A percentile compares a stretch with the other conserved stretches of the same genome.
Evolutionary conservation across 2,797 vertebrate genomes (phyloP).

Genomic region (Acanthurus lineatus): DNA sequence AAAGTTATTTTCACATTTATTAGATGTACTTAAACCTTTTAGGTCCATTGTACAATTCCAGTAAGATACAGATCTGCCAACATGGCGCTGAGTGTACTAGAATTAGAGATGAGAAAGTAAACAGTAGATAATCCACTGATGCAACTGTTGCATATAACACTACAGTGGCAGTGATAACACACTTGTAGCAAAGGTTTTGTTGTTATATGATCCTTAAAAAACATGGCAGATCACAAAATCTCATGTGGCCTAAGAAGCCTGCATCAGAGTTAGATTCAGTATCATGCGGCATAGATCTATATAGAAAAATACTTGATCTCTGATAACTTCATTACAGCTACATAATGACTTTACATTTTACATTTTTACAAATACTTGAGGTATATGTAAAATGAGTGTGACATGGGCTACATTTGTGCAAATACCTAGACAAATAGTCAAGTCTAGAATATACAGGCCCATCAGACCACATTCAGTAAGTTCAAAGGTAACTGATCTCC

Average conservation of each 20-base stretch:
- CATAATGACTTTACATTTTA: slow-evolving; percentile 10
- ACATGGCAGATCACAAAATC: slow-evolving; percentile 28
- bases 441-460: slow-evolving; percentile 28
- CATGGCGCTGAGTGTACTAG: background rate
- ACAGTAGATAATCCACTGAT: too few species aligned
- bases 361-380: slow-evolving; percentile 41
- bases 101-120: slow-evolving; percentile 20
- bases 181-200: slow-evolving; percentile 10
- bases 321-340: slow-evolving; percentile 7
- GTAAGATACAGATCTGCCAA: slow-evolving; percentile 12
- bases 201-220: slow-evolving; percentile 17
- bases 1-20: slow-evolving; percentile 55
- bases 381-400: slow-evolving; percentile 41
- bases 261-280: background rate
- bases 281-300: slow-evolving; percentile 10
- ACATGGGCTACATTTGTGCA: slow-evolving; percentile 36
- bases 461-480: slow-evolving; percentile 51
- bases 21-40: slow-evolving; percentile 13
- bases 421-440: slow-evolving; percentile 20
- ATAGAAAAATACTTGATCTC: slow-evolving; percentile 58
- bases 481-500: slow-evolving; percentile 8
- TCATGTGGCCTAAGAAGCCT: slow-evolving; percentile 7
- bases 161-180: slow-evolving; percentile 33
- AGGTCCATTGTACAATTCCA: slow-evolving; percentile 25
- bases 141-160: slow-evolving; percentile 2